These are phyloP conservation scores for Pristionchus fissidentatus DNA, from an alignment of 2,888 invertebrate genomes.

Conservation along the genomic window DNA sequence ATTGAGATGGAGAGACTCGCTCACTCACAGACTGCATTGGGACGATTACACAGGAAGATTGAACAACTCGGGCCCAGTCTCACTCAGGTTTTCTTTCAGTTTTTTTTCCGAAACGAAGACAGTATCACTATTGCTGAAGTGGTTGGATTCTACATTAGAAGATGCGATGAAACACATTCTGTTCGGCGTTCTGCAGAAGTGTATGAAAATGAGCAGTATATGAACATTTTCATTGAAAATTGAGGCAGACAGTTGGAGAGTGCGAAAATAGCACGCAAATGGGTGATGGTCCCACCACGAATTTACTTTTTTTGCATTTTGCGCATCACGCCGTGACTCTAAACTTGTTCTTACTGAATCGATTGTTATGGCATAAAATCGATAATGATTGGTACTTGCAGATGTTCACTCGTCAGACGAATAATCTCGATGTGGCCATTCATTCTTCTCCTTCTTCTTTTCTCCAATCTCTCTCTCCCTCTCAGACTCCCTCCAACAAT, in stretches of 20 bases:
- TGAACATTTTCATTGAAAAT: too few species aligned
- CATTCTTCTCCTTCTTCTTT: slow-evolving; percentile 58
- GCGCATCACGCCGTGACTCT: not conserved
- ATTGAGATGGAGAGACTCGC: slow-evolving; percentile 67
- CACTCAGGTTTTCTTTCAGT: slow-evolving; percentile 60
- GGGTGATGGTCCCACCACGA: too few species aligned
- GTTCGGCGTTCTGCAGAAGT: not conserved
- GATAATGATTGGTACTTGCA: slow-evolving; percentile 36
- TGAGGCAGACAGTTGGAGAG: too few species aligned
- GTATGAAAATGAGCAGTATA: not conserved
- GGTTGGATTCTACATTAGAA: not conserved
- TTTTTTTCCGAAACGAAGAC: not conserved
- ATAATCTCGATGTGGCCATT: slow-evolving; percentile 62
- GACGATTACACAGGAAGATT: slow-evolving; percentile 66
- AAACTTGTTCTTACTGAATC: not conserved
- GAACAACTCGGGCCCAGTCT: slow-evolving; percentile 65
- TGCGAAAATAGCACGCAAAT: too few species aligned
- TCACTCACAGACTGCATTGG: slow-evolving; percentile 66
- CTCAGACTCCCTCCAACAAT: slow-evolving; percentile 61
- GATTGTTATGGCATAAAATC: not conserved
- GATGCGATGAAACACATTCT: not conserved
- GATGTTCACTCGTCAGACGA: slow-evolving; percentile 66
- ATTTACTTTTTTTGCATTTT: not conserved
- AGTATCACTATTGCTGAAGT: not conserved
- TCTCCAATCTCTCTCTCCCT: slow-evolving; percentile 61